phyloP scores from a whole-genome alignment of 1,140 invertebrate species.

The Meloidogyne exigua region DNA sequence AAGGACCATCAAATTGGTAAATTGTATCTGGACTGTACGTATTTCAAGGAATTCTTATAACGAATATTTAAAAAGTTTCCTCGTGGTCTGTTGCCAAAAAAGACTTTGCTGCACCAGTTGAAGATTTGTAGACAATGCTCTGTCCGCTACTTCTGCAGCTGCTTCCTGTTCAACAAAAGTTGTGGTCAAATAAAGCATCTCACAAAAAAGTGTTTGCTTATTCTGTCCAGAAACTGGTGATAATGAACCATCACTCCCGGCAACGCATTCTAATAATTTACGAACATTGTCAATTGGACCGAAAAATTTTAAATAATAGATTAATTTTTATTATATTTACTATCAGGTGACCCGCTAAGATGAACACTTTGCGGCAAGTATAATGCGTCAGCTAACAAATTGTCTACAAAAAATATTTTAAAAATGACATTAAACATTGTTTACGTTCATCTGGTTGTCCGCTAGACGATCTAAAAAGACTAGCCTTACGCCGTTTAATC shows the following conservation, averaged over 20 bases:
- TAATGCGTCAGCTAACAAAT: constrained; percentile 37
- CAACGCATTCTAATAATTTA: constrained; percentile 31
- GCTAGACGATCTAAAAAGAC: neutral
- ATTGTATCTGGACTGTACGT: too few relatives aligned
- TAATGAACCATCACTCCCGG: neutral
- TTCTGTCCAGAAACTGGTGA: constrained; percentile 1
- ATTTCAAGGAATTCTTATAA: too few relatives aligned
- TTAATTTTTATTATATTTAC: constrained; percentile 20
- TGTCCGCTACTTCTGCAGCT: neutral
- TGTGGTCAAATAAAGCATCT: constrained; percentile 51
- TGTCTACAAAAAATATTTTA: neutral
- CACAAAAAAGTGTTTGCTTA: constrained; percentile 43
- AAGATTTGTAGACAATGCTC: neutral
- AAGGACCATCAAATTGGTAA: too few relatives aligned
- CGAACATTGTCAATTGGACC: constrained; percentile 53
- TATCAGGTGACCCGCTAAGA: constrained; percentile 37
- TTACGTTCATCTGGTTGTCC: neutral
- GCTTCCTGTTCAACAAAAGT: constrained; percentile 22
- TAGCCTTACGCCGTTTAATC: neutral
- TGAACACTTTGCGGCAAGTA: constrained; percentile 38
- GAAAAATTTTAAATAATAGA: neutral
- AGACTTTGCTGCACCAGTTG: constrained; percentile 30
- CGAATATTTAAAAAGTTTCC: constrained; percentile 15
- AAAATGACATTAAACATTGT: neutral
- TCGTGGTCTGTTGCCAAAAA: constrained; percentile 35